Evolutionary conservation across 2,797 vertebrate species (phyloP).

Genomic region (Rhinoraja longicauda): DNA sequence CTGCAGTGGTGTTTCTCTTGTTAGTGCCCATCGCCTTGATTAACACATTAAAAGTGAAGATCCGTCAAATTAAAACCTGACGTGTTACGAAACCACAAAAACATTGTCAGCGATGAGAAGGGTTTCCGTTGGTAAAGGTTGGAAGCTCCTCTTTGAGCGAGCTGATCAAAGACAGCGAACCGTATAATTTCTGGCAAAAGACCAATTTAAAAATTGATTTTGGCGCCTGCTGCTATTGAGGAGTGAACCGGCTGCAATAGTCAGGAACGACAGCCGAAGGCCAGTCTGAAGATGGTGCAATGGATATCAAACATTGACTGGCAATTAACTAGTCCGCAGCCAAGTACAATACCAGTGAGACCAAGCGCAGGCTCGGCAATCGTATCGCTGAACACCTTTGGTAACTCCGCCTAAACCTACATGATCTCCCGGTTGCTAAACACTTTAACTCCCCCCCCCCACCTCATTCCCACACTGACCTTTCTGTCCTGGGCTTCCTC

Average conservation of each 20-base stretch:
- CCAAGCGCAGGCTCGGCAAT: too few species aligned
- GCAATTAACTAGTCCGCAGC: not conserved
- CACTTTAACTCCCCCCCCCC: too few species aligned
- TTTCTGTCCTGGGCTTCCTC: too few species aligned
- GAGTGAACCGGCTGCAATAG: not conserved
- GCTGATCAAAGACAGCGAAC: not conserved
- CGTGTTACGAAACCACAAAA: not conserved
- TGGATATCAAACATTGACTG: not conserved
- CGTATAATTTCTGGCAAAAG: not conserved
- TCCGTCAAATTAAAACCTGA: not conserved
- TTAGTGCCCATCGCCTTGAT: not conserved
- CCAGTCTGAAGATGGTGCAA: not conserved
- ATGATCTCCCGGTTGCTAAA: too few species aligned
- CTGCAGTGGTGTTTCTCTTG: not conserved
- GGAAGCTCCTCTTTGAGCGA: not conserved
- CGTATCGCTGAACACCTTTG: too few species aligned
- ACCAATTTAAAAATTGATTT: not conserved
- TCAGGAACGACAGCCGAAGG: not conserved
- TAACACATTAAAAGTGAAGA: not conserved
- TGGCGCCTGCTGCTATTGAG: not conserved
- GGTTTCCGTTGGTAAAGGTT: not conserved
- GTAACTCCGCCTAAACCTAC: too few species aligned
- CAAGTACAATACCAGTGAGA: not conserved
- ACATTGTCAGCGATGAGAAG: not conserved
- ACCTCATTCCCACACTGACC: too few species aligned